A percentile compares a stretch with the other conserved stretches of the same genome.
Conservation (phyloP, 1,140 invertebrate species). For the Drosophila repleta region DNA sequence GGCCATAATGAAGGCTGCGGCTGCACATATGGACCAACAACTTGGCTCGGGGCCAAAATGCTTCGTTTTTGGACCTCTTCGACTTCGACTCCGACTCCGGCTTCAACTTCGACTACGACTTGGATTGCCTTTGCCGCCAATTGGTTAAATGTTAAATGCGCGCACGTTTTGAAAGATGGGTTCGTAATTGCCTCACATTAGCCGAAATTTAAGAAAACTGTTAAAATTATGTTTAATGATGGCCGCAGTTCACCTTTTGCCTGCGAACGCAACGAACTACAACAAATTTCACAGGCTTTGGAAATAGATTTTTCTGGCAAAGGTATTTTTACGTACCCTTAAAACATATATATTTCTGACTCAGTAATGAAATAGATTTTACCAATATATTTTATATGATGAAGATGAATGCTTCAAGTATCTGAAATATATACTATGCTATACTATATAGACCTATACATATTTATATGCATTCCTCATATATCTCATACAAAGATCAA, state of each 20-base stretch:
- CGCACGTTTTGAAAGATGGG: slow-evolving; percentile 59
- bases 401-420: no score
- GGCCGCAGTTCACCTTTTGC: slow-evolving; percentile 32
- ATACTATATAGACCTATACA: no score
- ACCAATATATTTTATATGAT: no score
- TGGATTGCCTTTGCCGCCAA: slow-evolving; percentile 63
- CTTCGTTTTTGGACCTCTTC: slow-evolving; percentile 20
- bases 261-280: slow-evolving; percentile 10
- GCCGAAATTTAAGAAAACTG: slow-evolving; percentile 74
- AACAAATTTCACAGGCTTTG: slow-evolving; percentile 38
- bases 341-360: neutral
- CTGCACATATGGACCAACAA: slow-evolving; percentile 45
- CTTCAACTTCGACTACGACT: slow-evolving; percentile 12
- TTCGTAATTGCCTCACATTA: slow-evolving; percentile 76
- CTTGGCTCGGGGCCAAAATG: slow-evolving; percentile 65
- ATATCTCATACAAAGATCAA: no score
- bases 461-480: no score
- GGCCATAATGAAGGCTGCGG: slow-evolving; percentile 64
- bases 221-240: slow-evolving; percentile 80
- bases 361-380: no score
- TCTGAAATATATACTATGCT: no score
- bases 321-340: neutral
- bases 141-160: slow-evolving; percentile 61
- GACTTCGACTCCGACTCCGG: slow-evolving; percentile 5
- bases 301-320: neutral